Evolutionary conservation across 2,797 vertebrate genomes (phyloP).

Genomic region (Molossus molossus): DNA sequence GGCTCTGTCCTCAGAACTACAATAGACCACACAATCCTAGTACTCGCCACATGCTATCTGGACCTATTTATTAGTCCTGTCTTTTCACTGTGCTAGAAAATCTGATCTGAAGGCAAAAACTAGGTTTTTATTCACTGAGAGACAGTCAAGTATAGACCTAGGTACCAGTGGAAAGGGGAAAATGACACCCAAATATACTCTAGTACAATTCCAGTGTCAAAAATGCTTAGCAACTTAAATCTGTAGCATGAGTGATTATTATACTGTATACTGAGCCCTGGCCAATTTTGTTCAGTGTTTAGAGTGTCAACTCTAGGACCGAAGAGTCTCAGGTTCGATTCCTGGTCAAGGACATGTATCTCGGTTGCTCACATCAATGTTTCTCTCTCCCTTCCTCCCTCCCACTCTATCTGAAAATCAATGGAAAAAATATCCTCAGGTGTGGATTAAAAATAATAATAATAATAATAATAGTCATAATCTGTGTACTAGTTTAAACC

Average conservation of each 20-base stretch:
- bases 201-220: slow-evolving; percentile 15
- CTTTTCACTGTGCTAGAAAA: slow-evolving; percentile 61
- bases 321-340: too few relatives aligned
- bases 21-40: neutral
- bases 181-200: neutral
- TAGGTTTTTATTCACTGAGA: neutral
- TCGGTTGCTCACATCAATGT: too few relatives aligned
- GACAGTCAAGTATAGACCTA: neutral
- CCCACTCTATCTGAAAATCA: too few relatives aligned
- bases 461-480: too few relatives aligned
- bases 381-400: too few relatives aligned
- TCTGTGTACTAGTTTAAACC: neutral
- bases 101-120: slow-evolving; percentile 40
- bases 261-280: neutral
- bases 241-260: neutral
- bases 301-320: too few relatives aligned
- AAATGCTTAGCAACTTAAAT: slow-evolving; percentile 52
- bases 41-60: neutral
- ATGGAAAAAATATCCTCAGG: too few relatives aligned
- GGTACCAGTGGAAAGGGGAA: slow-evolving; percentile 35
- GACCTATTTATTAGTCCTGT: slow-evolving; percentile 29
- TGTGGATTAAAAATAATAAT: too few relatives aligned
- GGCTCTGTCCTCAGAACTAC: neutral
- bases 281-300: too few relatives aligned
- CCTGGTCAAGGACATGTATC: too few relatives aligned